phyloP scores from a whole-genome alignment of 2,113 vertebrate species.

The Leiothrix lutea region DNA sequence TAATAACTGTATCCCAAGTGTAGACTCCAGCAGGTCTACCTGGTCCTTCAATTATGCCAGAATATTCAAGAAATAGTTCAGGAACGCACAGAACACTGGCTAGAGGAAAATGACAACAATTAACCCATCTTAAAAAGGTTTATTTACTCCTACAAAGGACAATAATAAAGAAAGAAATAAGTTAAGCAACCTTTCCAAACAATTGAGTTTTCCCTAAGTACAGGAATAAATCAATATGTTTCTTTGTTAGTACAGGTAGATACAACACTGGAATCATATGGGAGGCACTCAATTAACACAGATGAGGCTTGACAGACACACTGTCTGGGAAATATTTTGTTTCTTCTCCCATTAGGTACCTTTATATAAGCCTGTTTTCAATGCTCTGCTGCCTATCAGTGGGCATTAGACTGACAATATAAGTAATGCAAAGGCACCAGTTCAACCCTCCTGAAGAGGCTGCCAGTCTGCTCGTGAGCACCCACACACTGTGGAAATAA shows the following conservation, averaged over 20 bases:
- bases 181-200: neutral
- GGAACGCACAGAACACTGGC: neutral
- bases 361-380: neutral
- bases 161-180: neutral
- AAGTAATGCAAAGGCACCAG: neutral
- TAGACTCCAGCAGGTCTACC: neutral
- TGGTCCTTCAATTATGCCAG: neutral
- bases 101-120: neutral
- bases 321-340: neutral
- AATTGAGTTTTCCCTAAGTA: neutral
- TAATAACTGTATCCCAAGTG: neutral
- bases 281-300: neutral
- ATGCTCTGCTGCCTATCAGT: neutral
- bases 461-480: neutral
- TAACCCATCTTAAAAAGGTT: neutral
- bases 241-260: neutral
- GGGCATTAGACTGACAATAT: neutral
- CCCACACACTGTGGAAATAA: neutral
- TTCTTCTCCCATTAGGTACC: neutral
- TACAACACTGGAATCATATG: neutral
- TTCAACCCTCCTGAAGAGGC: neutral
- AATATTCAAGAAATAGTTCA: neutral
- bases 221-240: neutral
- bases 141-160: neutral
- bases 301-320: neutral